These are phyloP conservation scores for Erethizon dorsatum DNA, from an alignment of 2,797 vertebrate genomes.

Conservation along the genomic window DNA sequence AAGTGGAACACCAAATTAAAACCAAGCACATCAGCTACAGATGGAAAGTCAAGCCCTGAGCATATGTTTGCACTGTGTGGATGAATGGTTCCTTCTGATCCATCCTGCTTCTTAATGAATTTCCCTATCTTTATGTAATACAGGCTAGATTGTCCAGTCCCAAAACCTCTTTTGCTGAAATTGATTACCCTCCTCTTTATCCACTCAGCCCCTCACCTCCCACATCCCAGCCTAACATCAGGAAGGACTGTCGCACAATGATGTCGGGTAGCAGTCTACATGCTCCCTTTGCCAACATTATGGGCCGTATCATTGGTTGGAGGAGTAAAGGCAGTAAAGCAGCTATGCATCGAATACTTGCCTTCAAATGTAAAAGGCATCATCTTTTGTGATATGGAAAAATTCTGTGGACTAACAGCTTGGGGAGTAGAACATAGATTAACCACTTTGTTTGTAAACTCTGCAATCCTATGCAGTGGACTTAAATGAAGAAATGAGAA, in stretches of 20 bases:
- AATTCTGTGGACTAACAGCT: not conserved
- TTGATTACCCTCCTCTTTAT: not conserved
- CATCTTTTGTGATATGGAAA: not conserved
- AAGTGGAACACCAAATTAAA: slow-evolving; percentile 52
- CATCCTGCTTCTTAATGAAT: slow-evolving; percentile 53
- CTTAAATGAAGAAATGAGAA: not conserved
- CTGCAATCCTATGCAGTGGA: too few species aligned
- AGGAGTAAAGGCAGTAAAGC: not conserved
- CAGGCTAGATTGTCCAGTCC: not conserved
- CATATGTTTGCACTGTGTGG: slow-evolving; percentile 47
- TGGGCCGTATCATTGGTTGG: not conserved
- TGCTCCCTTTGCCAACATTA: not conserved
- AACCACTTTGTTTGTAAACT: not conserved
- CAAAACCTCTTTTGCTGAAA: not conserved
- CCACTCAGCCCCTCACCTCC: accelerated
- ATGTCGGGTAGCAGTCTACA: not conserved
- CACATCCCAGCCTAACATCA: not conserved
- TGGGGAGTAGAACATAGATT: not conserved
- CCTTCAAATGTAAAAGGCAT: not conserved
- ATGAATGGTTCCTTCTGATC: slow-evolving; percentile 8
- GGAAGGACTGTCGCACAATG: not conserved
- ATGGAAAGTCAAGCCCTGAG: slow-evolving; percentile 22
- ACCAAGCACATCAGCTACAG: slow-evolving; percentile 16
- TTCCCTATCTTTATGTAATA: slow-evolving; percentile 1
- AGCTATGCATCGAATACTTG: not conserved